phyloP scores from a whole-genome alignment of 2,113 vertebrate genomes.

The Lynx canadensis region DNA sequence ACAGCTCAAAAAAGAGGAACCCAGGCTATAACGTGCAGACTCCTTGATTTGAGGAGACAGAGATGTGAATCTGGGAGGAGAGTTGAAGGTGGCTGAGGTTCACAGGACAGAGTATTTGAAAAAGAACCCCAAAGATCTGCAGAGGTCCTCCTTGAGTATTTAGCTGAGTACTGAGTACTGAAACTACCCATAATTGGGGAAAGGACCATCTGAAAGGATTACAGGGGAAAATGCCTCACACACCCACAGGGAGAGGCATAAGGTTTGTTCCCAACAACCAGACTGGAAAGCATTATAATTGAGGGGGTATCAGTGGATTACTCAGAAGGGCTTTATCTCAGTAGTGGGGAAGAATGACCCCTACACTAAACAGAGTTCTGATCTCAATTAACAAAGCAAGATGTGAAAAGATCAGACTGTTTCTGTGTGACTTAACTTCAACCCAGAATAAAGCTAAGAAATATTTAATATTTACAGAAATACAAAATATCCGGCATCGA shows the following conservation, averaged over 20 bases:
- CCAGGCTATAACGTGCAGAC: not conserved
- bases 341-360: not conserved
- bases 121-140: not conserved
- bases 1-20: not conserved
- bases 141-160: not conserved
- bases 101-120: not conserved
- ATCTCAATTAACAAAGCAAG: not conserved
- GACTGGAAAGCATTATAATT: not conserved
- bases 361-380: not conserved
- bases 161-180: not conserved
- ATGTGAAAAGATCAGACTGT: not conserved
- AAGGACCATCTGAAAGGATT: not conserved
- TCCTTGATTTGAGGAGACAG: not conserved
- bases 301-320: not conserved
- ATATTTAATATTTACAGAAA: slow-evolving; percentile 20
- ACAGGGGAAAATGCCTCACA: not conserved
- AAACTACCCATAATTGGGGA: not conserved
- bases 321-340: not conserved
- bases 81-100: not conserved
- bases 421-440: not conserved
- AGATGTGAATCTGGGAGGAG: not conserved
- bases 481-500: not conserved
- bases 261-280: not conserved
- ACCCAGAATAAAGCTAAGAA: slow-evolving; percentile 24
- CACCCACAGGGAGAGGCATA: not conserved